phyloP scores from a whole-genome alignment of 2,888 invertebrate species.

The Syrphus vitripennis region DNA sequence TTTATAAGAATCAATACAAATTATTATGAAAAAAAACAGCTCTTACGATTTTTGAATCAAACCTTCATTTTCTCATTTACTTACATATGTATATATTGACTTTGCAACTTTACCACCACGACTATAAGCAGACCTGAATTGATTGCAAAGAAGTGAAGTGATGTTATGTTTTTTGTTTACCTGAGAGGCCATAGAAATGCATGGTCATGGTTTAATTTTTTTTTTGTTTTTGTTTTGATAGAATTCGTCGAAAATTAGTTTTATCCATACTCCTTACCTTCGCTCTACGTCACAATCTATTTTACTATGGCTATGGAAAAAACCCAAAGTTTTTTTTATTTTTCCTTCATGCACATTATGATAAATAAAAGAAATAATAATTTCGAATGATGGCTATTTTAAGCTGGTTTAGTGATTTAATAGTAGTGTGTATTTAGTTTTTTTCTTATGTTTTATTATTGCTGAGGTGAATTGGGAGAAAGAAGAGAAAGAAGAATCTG shows the following conservation, averaged over 20 bases:
- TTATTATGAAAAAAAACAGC: too few relatives aligned
- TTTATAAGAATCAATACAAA: too few relatives aligned
- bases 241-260: slow-evolving; percentile 34
- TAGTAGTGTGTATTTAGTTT: too few relatives aligned
- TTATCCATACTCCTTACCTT: not conserved
- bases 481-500: too few relatives aligned
- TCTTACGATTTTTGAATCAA: too few relatives aligned
- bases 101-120: not conserved
- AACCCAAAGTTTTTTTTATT: slow-evolving; percentile 33
- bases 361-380: not conserved
- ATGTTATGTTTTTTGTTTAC: not conserved
- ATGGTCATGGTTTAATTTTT: slow-evolving; percentile 60
- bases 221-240: slow-evolving; percentile 41
- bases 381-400: too few relatives aligned
- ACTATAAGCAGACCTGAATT: slow-evolving; percentile 1
- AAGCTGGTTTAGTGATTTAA: too few relatives aligned
- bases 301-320: slow-evolving; percentile 48
- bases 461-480: too few relatives aligned
- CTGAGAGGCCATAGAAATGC: slow-evolving; percentile 57
- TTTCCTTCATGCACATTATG: not conserved
- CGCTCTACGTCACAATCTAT: slow-evolving; percentile 12
- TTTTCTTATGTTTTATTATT: too few relatives aligned
- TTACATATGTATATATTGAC: too few relatives aligned
- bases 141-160: not conserved
- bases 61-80: too few relatives aligned